These are phyloP conservation scores for Furcifer pardalis DNA, from an alignment of 2,797 vertebrate genomes.

Conservation along the genomic window DNA sequence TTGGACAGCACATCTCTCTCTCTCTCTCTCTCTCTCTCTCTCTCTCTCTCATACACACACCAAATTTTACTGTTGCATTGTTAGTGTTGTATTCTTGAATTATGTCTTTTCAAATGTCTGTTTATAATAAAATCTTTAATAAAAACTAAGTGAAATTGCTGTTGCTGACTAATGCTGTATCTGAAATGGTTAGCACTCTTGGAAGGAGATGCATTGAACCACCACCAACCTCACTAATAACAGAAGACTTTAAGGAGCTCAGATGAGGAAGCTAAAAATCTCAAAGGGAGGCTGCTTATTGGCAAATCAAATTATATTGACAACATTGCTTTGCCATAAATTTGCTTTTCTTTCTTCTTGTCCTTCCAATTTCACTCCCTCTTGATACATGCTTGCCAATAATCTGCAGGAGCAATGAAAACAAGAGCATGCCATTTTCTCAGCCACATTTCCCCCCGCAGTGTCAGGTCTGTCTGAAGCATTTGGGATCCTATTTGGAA, in stretches of 20 bases:
- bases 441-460: constrained; percentile 17
- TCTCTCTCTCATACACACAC: no score
- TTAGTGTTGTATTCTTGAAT: no score
- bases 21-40: no score
- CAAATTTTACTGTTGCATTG: no score
- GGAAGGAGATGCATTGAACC: constrained; percentile 1
- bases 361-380: background rate
- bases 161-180: background rate
- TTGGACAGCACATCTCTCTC: no score
- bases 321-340: background rate
- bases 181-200: background rate
- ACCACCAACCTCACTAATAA: background rate
- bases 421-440: constrained; percentile 31
- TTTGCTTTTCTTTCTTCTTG: background rate
- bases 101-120: no score
- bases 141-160: no score
- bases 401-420: constrained; percentile 14
- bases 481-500: background rate
- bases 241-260: background rate
- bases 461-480: constrained; percentile 39
- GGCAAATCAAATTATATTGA: constrained; percentile 25
- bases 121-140: no score
- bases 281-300: background rate
- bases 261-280: background rate
- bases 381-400: background rate